phyloP scores from a whole-genome alignment of 2,113 vertebrate species.

The Datnioides undecimradiatus region DNA sequence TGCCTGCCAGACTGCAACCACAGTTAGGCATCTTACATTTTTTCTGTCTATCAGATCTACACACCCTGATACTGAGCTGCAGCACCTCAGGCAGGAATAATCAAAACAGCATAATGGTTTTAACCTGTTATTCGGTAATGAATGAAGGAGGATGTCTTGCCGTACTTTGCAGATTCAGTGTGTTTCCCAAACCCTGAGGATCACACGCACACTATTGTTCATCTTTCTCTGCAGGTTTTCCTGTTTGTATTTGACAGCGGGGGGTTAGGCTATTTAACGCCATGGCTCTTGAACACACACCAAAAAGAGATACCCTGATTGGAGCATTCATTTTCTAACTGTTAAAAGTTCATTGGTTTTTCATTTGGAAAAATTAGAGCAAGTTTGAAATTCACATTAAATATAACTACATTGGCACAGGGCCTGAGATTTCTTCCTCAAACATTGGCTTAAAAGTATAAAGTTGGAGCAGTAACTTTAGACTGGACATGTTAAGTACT shows the following conservation, averaged over 20 bases:
- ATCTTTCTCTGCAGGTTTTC: slow-evolving; percentile 19
- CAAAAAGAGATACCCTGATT: neutral
- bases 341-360: neutral
- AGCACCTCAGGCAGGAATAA: slow-evolving; percentile 6
- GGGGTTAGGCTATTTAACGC: slow-evolving; percentile 3
- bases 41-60: neutral
- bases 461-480: no score
- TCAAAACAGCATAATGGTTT: slow-evolving; percentile 4
- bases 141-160: slow-evolving; percentile 2
- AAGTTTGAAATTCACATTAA: neutral
- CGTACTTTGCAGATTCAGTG: neutral
- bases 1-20: neutral
- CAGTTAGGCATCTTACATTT: neutral
- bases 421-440: neutral
- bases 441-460: neutral
- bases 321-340: neutral
- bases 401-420: neutral
- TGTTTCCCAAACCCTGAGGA: neutral
- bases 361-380: neutral
- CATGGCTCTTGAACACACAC: neutral
- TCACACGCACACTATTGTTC: slow-evolving; percentile 33
- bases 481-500: no score
- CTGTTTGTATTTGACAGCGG: slow-evolving; percentile 22
- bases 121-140: neutral
- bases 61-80: slow-evolving; percentile 7